Percentiles rank a stretch among this genome's conserved stretches.
These are phyloP conservation scores for Ypsolopha sequella DNA, from an alignment of 2,888 invertebrate genomes.

Conservation along the genomic window DNA sequence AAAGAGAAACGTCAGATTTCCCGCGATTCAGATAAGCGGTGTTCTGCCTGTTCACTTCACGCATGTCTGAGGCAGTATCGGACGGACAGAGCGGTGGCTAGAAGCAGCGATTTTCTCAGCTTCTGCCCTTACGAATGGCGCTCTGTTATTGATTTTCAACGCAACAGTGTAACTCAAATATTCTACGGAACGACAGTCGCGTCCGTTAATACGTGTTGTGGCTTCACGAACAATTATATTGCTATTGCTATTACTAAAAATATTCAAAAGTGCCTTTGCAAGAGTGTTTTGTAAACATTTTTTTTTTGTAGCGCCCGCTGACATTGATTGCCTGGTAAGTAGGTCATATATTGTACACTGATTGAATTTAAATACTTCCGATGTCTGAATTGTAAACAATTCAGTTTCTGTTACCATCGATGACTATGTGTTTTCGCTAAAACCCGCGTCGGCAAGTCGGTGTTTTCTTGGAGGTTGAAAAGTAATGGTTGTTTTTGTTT, in stretches of 20 bases:
- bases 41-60: slow-evolving; percentile 21
- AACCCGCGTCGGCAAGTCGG: neutral
- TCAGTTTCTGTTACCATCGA: neutral
- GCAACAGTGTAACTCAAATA: slow-evolving; percentile 38
- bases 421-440: neutral
- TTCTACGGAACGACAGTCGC: slow-evolving; percentile 23
- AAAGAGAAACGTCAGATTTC: slow-evolving; percentile 52
- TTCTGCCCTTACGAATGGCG: slow-evolving; percentile 29
- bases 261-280: slow-evolving; percentile 39
- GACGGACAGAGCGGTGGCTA: slow-evolving; percentile 29
- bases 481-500: slow-evolving; percentile 40
- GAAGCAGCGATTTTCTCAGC: slow-evolving; percentile 29
- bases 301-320: slow-evolving; percentile 14
- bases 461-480: slow-evolving; percentile 37
- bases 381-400: neutral
- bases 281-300: slow-evolving; percentile 21
- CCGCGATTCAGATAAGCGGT: slow-evolving; percentile 27
- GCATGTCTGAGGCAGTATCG: slow-evolving; percentile 54
- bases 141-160: slow-evolving; percentile 48
- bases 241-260: slow-evolving; percentile 17
- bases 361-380: neutral
- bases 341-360: slow-evolving; percentile 15
- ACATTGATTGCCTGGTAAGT: slow-evolving; percentile 32
- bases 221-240: slow-evolving; percentile 23
- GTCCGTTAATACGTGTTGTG: slow-evolving; percentile 37